Conservation (phyloP, 1,140 invertebrate species). For the Telenomus remus region DNA sequence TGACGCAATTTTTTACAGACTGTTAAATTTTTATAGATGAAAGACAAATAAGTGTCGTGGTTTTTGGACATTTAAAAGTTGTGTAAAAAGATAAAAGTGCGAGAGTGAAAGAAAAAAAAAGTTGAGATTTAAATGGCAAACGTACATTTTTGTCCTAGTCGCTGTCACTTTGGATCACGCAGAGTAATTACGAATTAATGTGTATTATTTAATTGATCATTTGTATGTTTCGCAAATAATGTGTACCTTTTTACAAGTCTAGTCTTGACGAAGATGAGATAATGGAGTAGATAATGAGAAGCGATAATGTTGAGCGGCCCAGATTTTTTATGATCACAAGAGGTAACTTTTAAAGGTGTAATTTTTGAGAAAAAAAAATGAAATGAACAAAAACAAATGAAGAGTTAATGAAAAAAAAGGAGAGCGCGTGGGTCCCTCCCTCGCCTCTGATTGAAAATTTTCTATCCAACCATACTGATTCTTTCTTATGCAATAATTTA, state of each 20-base stretch:
- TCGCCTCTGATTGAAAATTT: slow-evolving; percentile 29
- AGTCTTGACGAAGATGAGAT: slow-evolving; percentile 66
- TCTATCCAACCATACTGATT: slow-evolving; percentile 47
- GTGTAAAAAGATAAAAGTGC: too few species aligned
- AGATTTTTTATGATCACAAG: slow-evolving; percentile 45
- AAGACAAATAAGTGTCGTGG: background rate
- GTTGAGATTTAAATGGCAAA: slow-evolving; percentile 9
- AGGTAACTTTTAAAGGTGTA: slow-evolving; percentile 18
- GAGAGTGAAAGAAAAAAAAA: background rate
- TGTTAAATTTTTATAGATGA: slow-evolving; percentile 22
- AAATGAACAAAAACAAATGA: background rate
- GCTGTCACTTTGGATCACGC: slow-evolving; percentile 54
- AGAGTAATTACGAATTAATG: slow-evolving; percentile 50
- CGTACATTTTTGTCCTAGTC: slow-evolving; percentile 38
- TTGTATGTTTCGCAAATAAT: slow-evolving; percentile 64
- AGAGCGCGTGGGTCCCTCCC: slow-evolving; percentile 52
- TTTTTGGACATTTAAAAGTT: too few species aligned
- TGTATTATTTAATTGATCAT: slow-evolving; percentile 45
- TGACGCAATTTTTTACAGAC: slow-evolving; percentile 27
- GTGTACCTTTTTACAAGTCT: slow-evolving; percentile 71
- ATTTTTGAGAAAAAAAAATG: slow-evolving; percentile 3
- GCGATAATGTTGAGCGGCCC: slow-evolving; percentile 53
- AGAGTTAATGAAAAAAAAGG: background rate
- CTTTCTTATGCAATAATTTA: slow-evolving; percentile 40
- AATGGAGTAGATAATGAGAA: slow-evolving; percentile 49